A percentile compares a stretch with the other conserved stretches of the same genome.
Conservation (phyloP, 2,113 vertebrate species). For the Dascyllus trimaculatus region DNA sequence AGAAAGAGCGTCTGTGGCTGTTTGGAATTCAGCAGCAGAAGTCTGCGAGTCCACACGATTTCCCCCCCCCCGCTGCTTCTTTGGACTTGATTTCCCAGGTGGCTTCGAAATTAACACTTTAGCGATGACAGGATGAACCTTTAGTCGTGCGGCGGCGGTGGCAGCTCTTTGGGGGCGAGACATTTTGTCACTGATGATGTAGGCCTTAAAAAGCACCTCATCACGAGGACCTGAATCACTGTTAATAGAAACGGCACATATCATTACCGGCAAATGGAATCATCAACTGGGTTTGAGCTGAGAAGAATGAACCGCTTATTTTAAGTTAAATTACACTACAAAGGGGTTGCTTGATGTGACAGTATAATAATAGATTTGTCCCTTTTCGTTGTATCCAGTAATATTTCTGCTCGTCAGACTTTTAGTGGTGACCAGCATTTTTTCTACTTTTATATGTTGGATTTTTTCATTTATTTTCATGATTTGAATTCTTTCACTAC, state of each 20-base stretch:
- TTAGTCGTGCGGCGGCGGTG: constrained; percentile 8
- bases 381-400: no score
- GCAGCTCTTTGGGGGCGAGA: constrained; percentile 25
- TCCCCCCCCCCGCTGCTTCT: constrained; percentile 20
- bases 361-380: background rate
- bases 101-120: constrained; percentile 56
- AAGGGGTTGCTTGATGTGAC: background rate
- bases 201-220: constrained; percentile 47
- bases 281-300: background rate
- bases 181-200: constrained; percentile 42
- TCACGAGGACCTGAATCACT: constrained; percentile 28
- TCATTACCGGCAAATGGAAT: constrained; percentile 35
- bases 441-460: no score
- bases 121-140: constrained; percentile 31
- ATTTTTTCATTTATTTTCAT: no score
- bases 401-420: no score
- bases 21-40: constrained; percentile 68
- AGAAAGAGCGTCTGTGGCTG: constrained; percentile 37
- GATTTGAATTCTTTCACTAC: no score
- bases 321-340: background rate
- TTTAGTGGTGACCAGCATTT: no score
- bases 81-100: constrained; percentile 53
- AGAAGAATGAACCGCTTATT: background rate
- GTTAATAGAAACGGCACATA: constrained; percentile 34
- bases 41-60: constrained; percentile 28